phyloP scores from a whole-genome alignment of 2,113 vertebrate species.

The Chaetorhynchus papuensis region DNA sequence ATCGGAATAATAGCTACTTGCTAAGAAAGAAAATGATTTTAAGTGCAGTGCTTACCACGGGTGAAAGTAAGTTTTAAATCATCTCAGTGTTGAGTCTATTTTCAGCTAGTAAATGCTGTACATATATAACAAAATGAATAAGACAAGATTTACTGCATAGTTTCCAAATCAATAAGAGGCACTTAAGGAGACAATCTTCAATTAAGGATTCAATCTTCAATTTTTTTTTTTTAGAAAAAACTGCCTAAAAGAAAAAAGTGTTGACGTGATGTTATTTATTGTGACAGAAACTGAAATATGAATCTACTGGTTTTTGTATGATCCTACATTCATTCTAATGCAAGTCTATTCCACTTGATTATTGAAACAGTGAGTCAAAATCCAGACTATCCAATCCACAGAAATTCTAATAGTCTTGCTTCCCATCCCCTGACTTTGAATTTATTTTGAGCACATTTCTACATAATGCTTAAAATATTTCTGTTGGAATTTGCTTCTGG shows the following conservation, averaged over 20 bases:
- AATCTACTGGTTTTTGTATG: background rate
- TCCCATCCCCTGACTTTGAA: accelerated
- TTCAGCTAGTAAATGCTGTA: background rate
- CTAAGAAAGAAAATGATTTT: background rate
- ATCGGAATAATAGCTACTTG: background rate
- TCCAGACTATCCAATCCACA: background rate
- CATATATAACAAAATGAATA: background rate
- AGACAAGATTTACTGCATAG: background rate
- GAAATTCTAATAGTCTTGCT: background rate
- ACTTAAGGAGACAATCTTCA: background rate
- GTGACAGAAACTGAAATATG: background rate
- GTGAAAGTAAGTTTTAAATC: background rate
- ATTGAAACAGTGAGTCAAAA: background rate
- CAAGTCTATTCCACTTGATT: background rate
- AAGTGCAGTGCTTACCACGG: background rate
- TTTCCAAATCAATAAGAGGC: background rate
- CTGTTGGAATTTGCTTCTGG: background rate
- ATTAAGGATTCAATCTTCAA: background rate
- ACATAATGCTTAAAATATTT: background rate
- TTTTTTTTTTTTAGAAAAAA: background rate
- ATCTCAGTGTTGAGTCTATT: background rate
- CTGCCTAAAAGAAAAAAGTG: background rate
- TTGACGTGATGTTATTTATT: background rate
- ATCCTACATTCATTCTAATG: background rate
- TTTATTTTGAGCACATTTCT: background rate